These are phyloP conservation scores for Drosophila meridiana DNA, from an alignment of 2,888 invertebrate species.

Conservation along the genomic window DNA sequence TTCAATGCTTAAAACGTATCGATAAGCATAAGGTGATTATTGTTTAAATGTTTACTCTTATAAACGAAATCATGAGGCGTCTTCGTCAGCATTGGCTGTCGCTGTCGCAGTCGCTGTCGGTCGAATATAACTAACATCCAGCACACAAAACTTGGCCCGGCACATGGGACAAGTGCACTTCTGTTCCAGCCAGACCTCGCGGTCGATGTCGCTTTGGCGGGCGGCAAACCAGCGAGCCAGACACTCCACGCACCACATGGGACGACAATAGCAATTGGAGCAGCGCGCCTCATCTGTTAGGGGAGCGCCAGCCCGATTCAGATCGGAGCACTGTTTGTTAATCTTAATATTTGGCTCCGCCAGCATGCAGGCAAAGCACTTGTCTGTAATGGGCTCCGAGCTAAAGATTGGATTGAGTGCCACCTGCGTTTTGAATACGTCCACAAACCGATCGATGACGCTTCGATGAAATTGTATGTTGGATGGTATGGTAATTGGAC, in stretches of 20 bases:
- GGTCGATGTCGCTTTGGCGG: slow-evolving; percentile 89
- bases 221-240: slow-evolving; percentile 95
- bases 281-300: slow-evolving; percentile 83
- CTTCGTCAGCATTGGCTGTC: slow-evolving; percentile 17
- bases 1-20: slow-evolving; percentile 50
- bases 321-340: slow-evolving; percentile 88
- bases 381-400: slow-evolving; percentile 90
- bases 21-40: slow-evolving; percentile 63
- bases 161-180: slow-evolving; percentile 96
- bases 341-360: slow-evolving; percentile 92
- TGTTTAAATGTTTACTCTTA: slow-evolving; percentile 18
- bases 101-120: slow-evolving; percentile 12
- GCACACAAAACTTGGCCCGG: slow-evolving; percentile 92
- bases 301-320: slow-evolving; percentile 85
- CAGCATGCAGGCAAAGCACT: slow-evolving; percentile 96
- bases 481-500: slow-evolving; percentile 89
- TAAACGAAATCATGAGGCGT: slow-evolving; percentile 53
- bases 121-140: slow-evolving; percentile 89
- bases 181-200: slow-evolving; percentile 91
- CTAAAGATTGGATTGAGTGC: slow-evolving; percentile 88
- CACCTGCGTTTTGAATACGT: slow-evolving; percentile 92
- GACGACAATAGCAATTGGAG: slow-evolving; percentile 90
- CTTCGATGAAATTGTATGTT: slow-evolving; percentile 91
- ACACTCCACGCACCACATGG: slow-evolving; percentile 95
- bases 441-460: slow-evolving; percentile 93